These are phyloP conservation scores for Drosophila mauritiana DNA, from an alignment of 1,140 invertebrate species.

Conservation along the genomic window DNA sequence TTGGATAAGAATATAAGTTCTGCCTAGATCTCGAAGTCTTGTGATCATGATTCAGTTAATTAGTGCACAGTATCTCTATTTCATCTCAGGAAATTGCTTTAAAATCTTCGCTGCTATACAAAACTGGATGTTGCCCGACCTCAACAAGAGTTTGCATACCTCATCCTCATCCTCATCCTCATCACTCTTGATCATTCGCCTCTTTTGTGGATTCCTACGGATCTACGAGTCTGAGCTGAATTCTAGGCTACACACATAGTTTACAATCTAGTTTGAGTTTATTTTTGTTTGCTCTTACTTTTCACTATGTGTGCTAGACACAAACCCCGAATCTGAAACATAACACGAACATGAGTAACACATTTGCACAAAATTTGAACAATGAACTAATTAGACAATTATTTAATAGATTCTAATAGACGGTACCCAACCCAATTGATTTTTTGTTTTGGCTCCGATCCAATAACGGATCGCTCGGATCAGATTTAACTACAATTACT, in stretches of 20 bases:
- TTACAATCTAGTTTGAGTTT: conserved; percentile 36
- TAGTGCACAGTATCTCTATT: conserved; percentile 15
- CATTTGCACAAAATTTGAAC: conserved; percentile 62
- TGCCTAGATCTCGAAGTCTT: conserved; percentile 34
- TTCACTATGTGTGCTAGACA: conserved; percentile 50
- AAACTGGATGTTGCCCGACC: conserved; percentile 17
- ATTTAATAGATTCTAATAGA: conserved; percentile 67
- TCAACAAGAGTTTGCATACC: conserved; percentile 6
- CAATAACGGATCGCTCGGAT: conserved; percentile 64
- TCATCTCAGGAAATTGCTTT: conserved; percentile 18
- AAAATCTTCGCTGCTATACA: conserved; percentile 23
- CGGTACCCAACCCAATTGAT: conserved; percentile 67
- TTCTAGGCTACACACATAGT: conserved; percentile 41
- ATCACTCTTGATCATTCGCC: conserved; percentile 3
- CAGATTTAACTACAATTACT: conserved; percentile 56
- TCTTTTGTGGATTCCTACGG: conserved; percentile 1
- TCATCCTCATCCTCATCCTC: too few species aligned
- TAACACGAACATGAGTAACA: conserved; percentile 45
- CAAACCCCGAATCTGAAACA: conserved; percentile 43
- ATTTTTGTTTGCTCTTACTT: conserved; percentile 23
- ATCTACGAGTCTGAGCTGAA: conserved; percentile 16
- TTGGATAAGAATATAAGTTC: conserved; percentile 4
- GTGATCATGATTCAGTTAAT: conserved; percentile 31
- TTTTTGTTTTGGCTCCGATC: conserved; percentile 54
- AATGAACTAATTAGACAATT: conserved; percentile 72